Conservation (phyloP, 2,888 invertebrate species). For the Drosophila cognata region DNA sequence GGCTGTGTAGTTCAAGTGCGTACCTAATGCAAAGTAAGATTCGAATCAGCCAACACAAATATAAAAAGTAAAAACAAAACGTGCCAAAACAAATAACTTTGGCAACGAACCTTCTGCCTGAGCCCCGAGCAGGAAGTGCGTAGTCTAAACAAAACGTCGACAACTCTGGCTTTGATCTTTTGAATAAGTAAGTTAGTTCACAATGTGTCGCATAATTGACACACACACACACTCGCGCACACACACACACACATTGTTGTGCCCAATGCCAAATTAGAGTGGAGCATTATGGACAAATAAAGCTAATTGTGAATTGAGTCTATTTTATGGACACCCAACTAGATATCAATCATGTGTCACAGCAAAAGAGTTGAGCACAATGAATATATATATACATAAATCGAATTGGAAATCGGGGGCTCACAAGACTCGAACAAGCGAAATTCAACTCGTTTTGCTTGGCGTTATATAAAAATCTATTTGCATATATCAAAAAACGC, state of each 20-base stretch:
- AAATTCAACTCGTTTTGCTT: conserved; percentile 38
- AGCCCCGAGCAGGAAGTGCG: conserved; percentile 62
- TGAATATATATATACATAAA: not conserved
- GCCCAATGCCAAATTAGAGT: conserved; percentile 52
- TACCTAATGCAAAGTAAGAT: not conserved
- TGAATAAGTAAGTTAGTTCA: conserved; percentile 14
- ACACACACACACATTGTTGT: not conserved
- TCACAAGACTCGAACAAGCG: conserved; percentile 19
- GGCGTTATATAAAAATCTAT: conserved; percentile 53
- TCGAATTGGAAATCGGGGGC: conserved; percentile 9
- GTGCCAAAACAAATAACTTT: conserved; percentile 51
- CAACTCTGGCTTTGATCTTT: conserved; percentile 22
- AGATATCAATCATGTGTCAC: conserved; percentile 72
- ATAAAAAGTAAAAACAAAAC: not conserved
- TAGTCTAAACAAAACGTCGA: conserved; percentile 17
- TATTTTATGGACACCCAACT: conserved; percentile 29
- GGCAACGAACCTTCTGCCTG: conserved; percentile 48
- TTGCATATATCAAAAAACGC: conserved; percentile 33
- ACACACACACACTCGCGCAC: conserved; percentile 8
- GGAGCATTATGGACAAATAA: conserved; percentile 44
- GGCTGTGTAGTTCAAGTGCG: conserved; percentile 8
- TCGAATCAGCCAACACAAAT: not conserved
- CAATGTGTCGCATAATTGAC: conserved; percentile 54
- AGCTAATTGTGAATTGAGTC: conserved; percentile 48
- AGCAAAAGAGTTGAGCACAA: not conserved